These are phyloP conservation scores for Patiria miniata DNA, from an alignment of 35 echinoderm and acorn worm species.

Conservation along the genomic window DNA sequence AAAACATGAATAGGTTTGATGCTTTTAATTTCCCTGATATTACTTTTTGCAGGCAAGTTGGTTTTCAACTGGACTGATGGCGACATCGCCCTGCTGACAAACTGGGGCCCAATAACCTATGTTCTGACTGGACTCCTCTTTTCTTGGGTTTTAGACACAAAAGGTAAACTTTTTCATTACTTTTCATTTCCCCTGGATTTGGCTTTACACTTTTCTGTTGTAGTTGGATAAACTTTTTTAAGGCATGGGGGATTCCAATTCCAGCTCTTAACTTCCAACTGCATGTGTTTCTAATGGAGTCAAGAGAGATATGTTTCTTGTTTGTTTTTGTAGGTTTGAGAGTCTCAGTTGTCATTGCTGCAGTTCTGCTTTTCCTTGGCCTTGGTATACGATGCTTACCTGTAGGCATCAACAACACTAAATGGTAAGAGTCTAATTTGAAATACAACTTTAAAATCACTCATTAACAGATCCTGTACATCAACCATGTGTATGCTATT, in stretches of 20 bases:
- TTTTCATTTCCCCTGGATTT: neutral
- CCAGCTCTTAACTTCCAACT: no score
- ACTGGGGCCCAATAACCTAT: conserved; percentile 83
- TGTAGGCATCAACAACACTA: conserved; percentile 17
- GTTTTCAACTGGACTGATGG: conserved; percentile 49
- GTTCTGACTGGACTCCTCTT: conserved; percentile 65
- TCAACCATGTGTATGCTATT: neutral
- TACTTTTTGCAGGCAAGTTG: conserved; percentile 18
- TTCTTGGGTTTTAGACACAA: conserved; percentile 78
- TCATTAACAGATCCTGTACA: neutral
- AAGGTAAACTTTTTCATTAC: conserved; percentile 49
- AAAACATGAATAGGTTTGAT: neutral
- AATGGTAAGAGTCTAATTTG: conserved; percentile 45
- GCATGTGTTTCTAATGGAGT: no score
- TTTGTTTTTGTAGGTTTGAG: conserved; percentile 44
- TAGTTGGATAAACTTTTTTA: no score
- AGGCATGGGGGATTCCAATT: no score
- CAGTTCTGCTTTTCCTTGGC: conserved; percentile 37
- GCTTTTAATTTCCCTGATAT: neutral
- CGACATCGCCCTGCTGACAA: conserved; percentile 63
- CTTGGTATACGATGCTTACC: conserved; percentile 61
- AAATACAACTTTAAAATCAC: neutral
- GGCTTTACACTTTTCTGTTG: no score
- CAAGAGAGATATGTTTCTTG: no score
- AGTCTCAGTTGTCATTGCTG: conserved; percentile 47